Percentiles rank a stretch among this genome's conserved stretches.
Conservation (phyloP, 1,140 invertebrate species). For the Psix sp. region DNA sequence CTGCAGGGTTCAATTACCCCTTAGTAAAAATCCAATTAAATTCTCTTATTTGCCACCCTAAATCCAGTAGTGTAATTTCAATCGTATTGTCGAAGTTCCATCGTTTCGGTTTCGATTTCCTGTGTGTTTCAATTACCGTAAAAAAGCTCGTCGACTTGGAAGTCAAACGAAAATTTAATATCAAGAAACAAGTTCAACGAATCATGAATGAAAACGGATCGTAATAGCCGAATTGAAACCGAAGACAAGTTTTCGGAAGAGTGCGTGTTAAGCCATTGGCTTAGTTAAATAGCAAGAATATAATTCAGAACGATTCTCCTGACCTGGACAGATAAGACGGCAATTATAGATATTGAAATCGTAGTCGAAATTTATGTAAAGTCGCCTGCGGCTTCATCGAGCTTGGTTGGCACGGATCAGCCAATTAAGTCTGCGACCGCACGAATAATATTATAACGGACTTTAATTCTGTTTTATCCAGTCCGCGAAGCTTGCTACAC, state of each 20-base stretch:
- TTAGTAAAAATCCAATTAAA: no score
- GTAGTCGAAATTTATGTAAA: conserved; percentile 61
- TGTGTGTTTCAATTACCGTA: no score
- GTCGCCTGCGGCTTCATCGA: conserved; percentile 51
- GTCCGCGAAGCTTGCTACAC: conserved; percentile 27
- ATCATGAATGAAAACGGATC: conserved; percentile 18
- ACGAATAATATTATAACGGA: conserved; percentile 55
- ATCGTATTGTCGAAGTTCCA: no score
- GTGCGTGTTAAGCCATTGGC: conserved; percentile 35
- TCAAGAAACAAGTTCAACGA: not conserved
- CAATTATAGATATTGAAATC: conserved; percentile 67
- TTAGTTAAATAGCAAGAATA: conserved; percentile 52
- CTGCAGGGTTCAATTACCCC: not conserved
- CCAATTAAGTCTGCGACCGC: conserved; percentile 57
- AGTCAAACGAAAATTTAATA: no score
- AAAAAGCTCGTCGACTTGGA: no score
- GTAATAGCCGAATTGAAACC: conserved; percentile 33
- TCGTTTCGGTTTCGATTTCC: no score
- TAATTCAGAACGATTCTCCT: conserved; percentile 46
- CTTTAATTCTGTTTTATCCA: conserved; percentile 56
- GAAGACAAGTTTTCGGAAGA: conserved; percentile 31
- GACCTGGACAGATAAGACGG: conserved; percentile 53
- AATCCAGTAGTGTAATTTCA: no score
- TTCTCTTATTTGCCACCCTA: no score
- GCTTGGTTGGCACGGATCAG: conserved; percentile 45